These are phyloP conservation scores for Tolypeutes matacus DNA, from an alignment of 2,797 vertebrate genomes.

Conservation along the genomic window DNA sequence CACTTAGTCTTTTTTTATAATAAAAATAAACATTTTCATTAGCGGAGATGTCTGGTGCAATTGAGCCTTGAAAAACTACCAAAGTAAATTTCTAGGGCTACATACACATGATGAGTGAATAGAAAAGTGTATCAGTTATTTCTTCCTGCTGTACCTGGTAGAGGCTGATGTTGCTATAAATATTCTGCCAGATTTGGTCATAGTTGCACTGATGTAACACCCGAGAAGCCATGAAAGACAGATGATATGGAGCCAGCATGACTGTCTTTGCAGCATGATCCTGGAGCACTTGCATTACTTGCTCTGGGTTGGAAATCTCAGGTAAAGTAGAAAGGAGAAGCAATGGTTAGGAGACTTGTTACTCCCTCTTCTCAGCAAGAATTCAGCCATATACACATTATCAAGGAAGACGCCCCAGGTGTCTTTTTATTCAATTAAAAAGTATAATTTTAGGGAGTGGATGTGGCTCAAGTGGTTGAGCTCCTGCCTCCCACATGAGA, in stretches of 20 bases:
- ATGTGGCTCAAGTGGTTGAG: too few relatives aligned
- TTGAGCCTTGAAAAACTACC: neutral
- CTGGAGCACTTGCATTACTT: conserved; percentile 86
- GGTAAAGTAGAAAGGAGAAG: conserved; percentile 50
- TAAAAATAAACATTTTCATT: neutral
- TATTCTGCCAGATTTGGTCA: conserved; percentile 84
- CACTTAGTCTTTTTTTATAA: neutral
- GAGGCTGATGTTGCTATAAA: conserved; percentile 83
- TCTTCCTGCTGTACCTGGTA: conserved; percentile 84
- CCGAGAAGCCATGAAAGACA: conserved; percentile 63
- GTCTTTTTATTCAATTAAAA: conserved; percentile 29
- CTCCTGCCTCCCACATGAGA: too few relatives aligned
- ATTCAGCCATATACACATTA: neutral
- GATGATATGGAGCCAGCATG: neutral
- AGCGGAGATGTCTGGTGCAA: neutral
- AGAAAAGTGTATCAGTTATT: neutral
- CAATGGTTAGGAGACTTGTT: neutral
- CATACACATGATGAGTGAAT: neutral
- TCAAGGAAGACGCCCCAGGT: neutral
- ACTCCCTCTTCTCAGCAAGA: conserved; percentile 12
- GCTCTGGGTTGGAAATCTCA: conserved; percentile 86
- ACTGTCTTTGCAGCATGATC: conserved; percentile 71
- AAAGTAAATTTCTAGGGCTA: neutral
- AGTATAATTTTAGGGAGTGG: neutral
- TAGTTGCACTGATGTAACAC: conserved; percentile 46